Base-by-base conservation (phyloP, 1,140 invertebrate genomes). In the Drosophila azteca region DNA sequence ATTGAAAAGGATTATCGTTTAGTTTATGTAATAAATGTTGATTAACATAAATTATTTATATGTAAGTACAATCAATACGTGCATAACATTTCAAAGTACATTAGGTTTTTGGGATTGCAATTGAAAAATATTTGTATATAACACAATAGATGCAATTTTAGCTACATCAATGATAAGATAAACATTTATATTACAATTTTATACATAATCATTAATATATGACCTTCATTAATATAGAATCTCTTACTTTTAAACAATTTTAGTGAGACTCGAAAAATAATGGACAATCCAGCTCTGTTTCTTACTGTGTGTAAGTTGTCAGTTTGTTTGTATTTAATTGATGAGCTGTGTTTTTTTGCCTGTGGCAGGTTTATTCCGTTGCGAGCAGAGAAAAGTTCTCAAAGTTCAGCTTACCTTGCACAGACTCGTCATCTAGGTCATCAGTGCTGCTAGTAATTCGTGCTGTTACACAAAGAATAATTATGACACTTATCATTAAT, bases 401-500 rank as follows among this genome's bases (percentile, higher is more conserved):
- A 79, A 92, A 92, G 92, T 90, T 93, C 92, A 69, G 94, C 93
- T 90, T 95, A 96, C 81, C 95, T 92, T 67, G 95, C 94, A 91
- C 93, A 93, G 83, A 94, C 92, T 97, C 96, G 79, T 97, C 95
- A 87, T 97, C 96, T 82, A 97, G 93, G 91, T 97, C 96, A 92
- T 97, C 96, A 91, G 96, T 96, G 75, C 96, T 95, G 83, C 94
- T 96, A 92, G 95, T 96, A 91, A 96, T 95, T 67, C 96, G 95
- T 72, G 94, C 95, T 81, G 17, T 31, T n/a, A 31, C 8, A 65
- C 35, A 35, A 6, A 2, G 15, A 20, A 55, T 46, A 35, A 11
- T 4, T 6, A 41, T 17, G 9, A 39, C 8, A 59, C 39, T 15
- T 20, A 54, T 59, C 39, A 26, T 4, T 6, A 7, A 5, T 15